Conservation (phyloP, 1,140 invertebrate species). For the Neelides sp. region DNA sequence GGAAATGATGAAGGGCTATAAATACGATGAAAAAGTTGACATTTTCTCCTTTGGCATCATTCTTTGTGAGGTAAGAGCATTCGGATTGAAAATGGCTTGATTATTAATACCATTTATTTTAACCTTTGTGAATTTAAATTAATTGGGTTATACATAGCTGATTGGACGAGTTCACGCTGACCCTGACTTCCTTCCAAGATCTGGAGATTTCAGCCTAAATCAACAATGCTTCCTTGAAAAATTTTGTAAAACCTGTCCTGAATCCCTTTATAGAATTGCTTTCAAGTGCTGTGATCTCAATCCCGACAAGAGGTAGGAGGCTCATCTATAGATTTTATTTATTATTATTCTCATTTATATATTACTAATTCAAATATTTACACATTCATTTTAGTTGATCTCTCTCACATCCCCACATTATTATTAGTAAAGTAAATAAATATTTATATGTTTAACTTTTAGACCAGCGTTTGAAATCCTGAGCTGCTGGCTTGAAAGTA, state of each 20-base stretch:
- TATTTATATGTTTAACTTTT: conserved; percentile 26
- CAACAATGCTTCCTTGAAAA: conserved; percentile 72
- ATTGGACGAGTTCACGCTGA: conserved; percentile 85
- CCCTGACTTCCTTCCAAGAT: conserved; percentile 77
- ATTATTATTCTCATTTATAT: conserved; percentile 7
- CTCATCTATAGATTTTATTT: conserved; percentile 1
- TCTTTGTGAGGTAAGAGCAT: conserved; percentile 67
- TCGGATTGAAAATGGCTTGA: background rate
- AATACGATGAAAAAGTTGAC: conserved; percentile 94
- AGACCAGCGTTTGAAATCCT: conserved; percentile 77
- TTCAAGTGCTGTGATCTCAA: conserved; percentile 78
- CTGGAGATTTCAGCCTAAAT: conserved; percentile 81
- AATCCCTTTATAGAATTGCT: conserved; percentile 72
- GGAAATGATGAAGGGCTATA: conserved; percentile 91
- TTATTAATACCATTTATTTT: background rate
- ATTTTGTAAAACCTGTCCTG: conserved; percentile 75
- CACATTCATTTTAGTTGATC: no score
- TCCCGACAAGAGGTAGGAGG: conserved; percentile 69
- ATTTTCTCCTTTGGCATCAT: conserved; percentile 95
- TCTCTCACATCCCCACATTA: no score
- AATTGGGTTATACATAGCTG: conserved; percentile 44
- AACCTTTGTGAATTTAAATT: conserved; percentile 1
- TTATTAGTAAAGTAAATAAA: no score
- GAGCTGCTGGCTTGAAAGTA: conserved; percentile 63
- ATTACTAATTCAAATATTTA: background rate